phyloP scores from a whole-genome alignment of 2,113 vertebrate species.

The Spea multiplicata region DNA sequence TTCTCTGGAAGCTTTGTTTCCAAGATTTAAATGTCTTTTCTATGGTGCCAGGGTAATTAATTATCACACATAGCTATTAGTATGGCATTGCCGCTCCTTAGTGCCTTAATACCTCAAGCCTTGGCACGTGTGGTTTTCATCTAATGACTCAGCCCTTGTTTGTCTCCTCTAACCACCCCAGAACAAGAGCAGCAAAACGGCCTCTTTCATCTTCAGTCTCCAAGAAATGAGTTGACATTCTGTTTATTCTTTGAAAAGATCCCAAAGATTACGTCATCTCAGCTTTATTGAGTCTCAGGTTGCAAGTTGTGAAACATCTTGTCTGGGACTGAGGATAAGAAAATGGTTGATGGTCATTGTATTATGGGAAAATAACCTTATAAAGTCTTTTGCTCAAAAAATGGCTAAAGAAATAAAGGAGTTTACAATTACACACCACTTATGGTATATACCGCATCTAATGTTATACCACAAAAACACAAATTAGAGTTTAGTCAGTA shows the following conservation, averaged over 20 bases:
- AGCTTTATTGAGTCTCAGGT: constrained; percentile 9
- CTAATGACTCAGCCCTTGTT: not conserved
- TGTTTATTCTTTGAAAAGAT: not conserved
- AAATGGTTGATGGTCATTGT: no score
- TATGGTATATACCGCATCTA: no score
- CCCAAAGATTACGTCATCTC: not conserved
- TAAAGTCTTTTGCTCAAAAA: no score
- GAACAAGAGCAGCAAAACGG: not conserved
- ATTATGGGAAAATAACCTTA: no score
- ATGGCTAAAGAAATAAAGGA: no score
- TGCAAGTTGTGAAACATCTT: constrained; percentile 1
- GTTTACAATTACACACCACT: no score
- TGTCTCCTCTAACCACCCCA: not conserved
- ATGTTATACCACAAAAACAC: no score
- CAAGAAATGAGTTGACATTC: constrained; percentile 8
- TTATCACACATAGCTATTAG: not conserved
- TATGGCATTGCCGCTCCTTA: not conserved
- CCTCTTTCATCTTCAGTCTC: not conserved
- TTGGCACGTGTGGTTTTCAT: not conserved
- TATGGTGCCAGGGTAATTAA: no score
- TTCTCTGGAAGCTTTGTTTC: no score
- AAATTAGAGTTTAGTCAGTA: no score
- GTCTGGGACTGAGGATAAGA: no score
- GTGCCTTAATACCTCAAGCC: not conserved
- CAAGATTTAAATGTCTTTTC: no score